phyloP scores from a whole-genome alignment of 1,140 invertebrate species.

The Zeugodacus cucurbitae region DNA sequence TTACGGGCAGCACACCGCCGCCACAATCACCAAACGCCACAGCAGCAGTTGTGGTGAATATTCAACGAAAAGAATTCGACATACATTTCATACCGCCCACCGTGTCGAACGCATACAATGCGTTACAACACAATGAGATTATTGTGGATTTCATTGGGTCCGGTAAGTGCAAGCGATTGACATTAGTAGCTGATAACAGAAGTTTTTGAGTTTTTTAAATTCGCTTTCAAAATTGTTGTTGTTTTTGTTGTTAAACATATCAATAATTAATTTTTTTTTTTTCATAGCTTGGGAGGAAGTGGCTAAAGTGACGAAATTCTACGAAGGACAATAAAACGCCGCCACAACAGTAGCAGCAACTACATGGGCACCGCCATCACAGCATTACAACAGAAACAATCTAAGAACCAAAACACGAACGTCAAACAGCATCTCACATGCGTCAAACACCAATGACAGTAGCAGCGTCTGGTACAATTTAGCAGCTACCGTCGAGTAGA shows the following conservation, averaged over 20 bases:
- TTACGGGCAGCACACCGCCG: neutral
- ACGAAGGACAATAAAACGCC: constrained; percentile 49
- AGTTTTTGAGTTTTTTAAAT: too few species aligned
- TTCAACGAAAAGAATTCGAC: constrained; percentile 42
- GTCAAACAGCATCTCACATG: neutral
- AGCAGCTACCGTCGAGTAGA: neutral
- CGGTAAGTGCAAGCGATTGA: constrained; percentile 63
- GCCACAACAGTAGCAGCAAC: constrained; percentile 17
- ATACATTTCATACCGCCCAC: constrained; percentile 46
- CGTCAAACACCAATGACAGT: neutral
- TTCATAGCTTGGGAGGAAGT: constrained; percentile 67
- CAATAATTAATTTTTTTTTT: neutral
- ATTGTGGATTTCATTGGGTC: constrained; percentile 70
- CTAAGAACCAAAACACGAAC: neutral
- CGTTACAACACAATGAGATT: constrained; percentile 67
- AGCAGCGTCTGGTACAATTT: neutral
- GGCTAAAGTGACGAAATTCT: constrained; percentile 57
- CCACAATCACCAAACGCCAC: constrained; percentile 23
- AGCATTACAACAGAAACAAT: neutral
- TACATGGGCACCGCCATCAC: neutral
- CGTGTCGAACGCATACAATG: constrained; percentile 34
- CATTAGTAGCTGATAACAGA: too few species aligned
- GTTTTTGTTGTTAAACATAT: neutral
- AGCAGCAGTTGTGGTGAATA: constrained; percentile 18
- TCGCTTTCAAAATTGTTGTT: neutral